Evolutionary conservation across 2,797 vertebrate species (phyloP).

Genomic region (Poliocrania exsul): DNA sequence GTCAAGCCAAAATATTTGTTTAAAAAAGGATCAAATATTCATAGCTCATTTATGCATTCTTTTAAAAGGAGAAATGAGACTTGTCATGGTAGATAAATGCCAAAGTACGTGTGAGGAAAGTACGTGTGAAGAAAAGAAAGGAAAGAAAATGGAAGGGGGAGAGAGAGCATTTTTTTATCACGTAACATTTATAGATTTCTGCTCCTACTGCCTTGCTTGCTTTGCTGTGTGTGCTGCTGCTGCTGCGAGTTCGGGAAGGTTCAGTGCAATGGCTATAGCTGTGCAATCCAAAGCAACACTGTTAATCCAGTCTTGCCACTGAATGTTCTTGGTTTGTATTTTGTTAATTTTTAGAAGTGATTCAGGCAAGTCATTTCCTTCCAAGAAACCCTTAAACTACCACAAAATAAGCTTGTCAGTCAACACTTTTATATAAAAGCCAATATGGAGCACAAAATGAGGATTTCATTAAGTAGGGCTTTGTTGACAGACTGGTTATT

Average conservation of each 20-base stretch:
- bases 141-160: neutral
- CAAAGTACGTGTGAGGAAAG: neutral
- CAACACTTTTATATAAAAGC: conserved; percentile 63
- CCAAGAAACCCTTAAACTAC: conserved; percentile 27
- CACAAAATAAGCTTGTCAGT: conserved; percentile 51
- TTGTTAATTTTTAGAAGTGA: conserved; percentile 32
- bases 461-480: conserved; percentile 39
- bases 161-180: neutral
- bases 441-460: neutral
- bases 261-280: rapidly evolving
- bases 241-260: neutral
- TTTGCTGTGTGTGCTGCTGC: neutral
- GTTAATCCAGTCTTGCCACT: neutral
- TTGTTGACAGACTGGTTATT: conserved; percentile 60
- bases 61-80: conserved; percentile 46
- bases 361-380: conserved; percentile 3
- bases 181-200: neutral
- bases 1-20: conserved; percentile 66
- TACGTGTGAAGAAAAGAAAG: neutral
- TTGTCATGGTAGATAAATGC: conserved; percentile 57
- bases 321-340: neutral
- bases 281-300: neutral
- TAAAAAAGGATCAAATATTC: conserved; percentile 71
- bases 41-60: conserved; percentile 61
- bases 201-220: neutral